Percentiles rank a stretch among this genome's conserved stretches.
These are phyloP conservation scores for Rhodinocichla rosea DNA, from an alignment of 2,113 vertebrate species.

Conservation along the genomic window DNA sequence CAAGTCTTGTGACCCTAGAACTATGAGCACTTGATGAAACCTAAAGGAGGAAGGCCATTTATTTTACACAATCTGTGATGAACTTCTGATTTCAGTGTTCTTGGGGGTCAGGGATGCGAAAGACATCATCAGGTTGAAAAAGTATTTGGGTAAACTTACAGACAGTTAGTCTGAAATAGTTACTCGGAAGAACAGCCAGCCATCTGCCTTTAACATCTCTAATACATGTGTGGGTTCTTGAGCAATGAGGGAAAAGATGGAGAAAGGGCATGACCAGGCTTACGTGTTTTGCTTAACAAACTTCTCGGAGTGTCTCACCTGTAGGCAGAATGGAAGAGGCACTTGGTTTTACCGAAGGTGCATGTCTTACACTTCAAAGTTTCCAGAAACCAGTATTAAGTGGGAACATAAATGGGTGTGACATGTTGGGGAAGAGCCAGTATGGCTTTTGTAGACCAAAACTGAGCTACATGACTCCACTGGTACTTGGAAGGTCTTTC, in stretches of 20 bases:
- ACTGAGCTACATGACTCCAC: rapidly evolving
- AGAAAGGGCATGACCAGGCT: background rate
- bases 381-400: background rate
- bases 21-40: background rate
- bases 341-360: background rate
- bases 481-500: background rate
- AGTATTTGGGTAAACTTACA: background rate
- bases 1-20: background rate
- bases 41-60: background rate
- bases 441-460: background rate
- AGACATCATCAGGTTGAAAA: background rate
- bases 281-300: background rate
- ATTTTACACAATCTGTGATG: background rate
- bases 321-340: background rate
- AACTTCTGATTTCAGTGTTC: background rate
- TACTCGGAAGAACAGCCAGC: background rate
- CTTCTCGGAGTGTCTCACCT: background rate
- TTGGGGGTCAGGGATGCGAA: background rate
- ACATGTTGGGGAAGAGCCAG: background rate
- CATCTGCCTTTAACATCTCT: background rate
- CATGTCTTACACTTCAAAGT: background rate
- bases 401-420: background rate
- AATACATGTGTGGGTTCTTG: background rate
- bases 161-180: background rate
- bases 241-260: background rate